Conservation (phyloP, 1,140 invertebrate species). For the Diabrotica virgifera region DNA sequence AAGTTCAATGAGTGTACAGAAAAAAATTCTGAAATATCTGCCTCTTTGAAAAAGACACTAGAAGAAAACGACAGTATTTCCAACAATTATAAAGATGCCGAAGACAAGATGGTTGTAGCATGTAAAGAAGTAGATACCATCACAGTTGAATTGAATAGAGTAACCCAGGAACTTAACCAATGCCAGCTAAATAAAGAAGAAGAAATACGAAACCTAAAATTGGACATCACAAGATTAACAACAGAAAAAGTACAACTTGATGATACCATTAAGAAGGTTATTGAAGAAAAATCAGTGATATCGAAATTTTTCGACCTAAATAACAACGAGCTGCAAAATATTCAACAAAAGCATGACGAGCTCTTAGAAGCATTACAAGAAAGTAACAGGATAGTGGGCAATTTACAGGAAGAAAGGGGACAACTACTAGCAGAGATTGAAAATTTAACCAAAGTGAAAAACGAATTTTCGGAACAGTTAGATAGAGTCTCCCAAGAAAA, state of each 20-base stretch:
- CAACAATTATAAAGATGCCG: too few relatives aligned
- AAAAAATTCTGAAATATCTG: too few relatives aligned
- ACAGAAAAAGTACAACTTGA: background rate
- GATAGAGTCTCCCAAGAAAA: conserved; percentile 18
- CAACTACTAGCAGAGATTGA: conserved; percentile 1
- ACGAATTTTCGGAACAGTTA: conserved; percentile 24
- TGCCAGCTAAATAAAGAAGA: conserved; percentile 5
- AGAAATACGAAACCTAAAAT: background rate
- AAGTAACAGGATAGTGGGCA: conserved; percentile 29
- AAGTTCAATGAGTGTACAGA: too few relatives aligned
- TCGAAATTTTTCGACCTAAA: conserved; percentile 27
- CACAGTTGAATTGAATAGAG: too few relatives aligned
- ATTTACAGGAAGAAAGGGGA: conserved; percentile 6
- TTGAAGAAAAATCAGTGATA: conserved; percentile 25
- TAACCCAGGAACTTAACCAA: too few relatives aligned
- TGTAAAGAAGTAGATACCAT: too few relatives aligned
- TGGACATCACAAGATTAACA: background rate
- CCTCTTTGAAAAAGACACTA: background rate
- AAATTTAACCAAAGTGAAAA: conserved; percentile 15
- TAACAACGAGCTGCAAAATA: conserved; percentile 22
- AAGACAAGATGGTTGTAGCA: conserved; percentile 8
- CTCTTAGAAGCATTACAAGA: conserved; percentile 28
- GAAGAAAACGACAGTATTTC: background rate
- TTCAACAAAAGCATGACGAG: conserved; percentile 25
- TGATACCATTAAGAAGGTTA: conserved; percentile 4